Evolutionary conservation across 35 echinoderm and acorn worm genomes (phyloP).

Genomic region (Acanthaster planci): DNA sequence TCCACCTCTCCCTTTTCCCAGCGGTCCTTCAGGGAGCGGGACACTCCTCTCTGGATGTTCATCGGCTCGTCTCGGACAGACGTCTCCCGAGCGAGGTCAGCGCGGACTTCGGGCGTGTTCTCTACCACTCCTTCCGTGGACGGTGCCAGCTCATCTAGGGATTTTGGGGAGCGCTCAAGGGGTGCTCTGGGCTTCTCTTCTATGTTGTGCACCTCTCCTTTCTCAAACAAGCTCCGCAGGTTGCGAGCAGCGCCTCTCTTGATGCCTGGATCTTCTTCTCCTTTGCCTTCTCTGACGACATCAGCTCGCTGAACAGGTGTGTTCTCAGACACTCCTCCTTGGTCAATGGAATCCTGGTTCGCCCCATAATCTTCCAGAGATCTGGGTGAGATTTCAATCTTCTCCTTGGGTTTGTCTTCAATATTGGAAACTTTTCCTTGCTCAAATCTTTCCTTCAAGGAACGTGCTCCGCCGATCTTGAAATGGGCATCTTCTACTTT

Average conservation of each 20-base stretch:
- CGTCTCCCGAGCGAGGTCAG: slow-evolving; percentile 63
- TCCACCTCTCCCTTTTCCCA: slow-evolving; percentile 96
- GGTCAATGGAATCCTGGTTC: slow-evolving; percentile 18
- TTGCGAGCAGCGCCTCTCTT: slow-evolving; percentile 48
- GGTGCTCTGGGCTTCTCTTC: slow-evolving; percentile 56
- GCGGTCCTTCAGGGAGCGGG: slow-evolving; percentile 66
- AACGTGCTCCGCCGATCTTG: slow-evolving; percentile 53
- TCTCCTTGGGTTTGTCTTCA: slow-evolving; percentile 67
- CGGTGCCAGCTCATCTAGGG: slow-evolving; percentile 51
- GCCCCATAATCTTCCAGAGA: slow-evolving; percentile 35
- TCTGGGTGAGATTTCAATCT: slow-evolving; percentile 57
- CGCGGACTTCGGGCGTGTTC: slow-evolving; percentile 75
- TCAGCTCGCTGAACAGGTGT: slow-evolving; percentile 61
- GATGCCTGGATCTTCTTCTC: slow-evolving; percentile 58
- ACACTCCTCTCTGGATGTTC: slow-evolving; percentile 39
- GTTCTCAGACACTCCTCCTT: slow-evolving; percentile 63
- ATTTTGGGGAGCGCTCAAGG: slow-evolving; percentile 44
- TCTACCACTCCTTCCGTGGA: slow-evolving; percentile 58
- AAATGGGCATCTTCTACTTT: slow-evolving; percentile 49
- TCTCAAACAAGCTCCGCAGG: slow-evolving; percentile 75
- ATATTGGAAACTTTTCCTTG: slow-evolving; percentile 82
- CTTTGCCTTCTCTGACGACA: slow-evolving; percentile 54
- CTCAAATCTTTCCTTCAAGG: slow-evolving; percentile 72
- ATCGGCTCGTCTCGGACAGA: slow-evolving; percentile 52
- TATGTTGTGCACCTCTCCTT: slow-evolving; percentile 82